Base-by-base conservation (phyloP, 1,140 invertebrate species). In the Aphidius ervi region DNA sequence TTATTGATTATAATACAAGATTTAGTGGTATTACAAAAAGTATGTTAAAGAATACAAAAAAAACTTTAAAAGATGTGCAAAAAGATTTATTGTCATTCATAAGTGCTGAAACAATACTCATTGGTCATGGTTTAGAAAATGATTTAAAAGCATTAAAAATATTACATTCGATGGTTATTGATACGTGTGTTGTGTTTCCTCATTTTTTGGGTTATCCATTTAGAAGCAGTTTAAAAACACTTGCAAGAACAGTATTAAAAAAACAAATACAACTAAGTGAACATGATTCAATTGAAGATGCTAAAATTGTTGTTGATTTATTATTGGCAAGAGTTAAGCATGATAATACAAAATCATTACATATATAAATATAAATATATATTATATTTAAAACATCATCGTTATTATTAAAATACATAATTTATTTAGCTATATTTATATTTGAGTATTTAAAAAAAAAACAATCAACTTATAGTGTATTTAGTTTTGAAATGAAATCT, bases 41-140 rank as follows among this genome's bases (percentile, higher is more conserved):
- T 56, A 84, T 91, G 71, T 74, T 92, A 67, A 59, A 56, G 0
- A 66, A 67, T 57, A 83, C 83, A 10, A 85, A 82, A 10, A 93
- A 88, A 71, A 85, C 82, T 1, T 71, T 95, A 3, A 67, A 74
- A 53, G 87, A 96, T 67, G 94, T 98, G 1, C 95, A 98, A 72
- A 85, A 85, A 31, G 92, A 94, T 63, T 75, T 99, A 9, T 80
- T 91, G 58, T 82, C 83, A 37, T 84, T 95, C 53, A 86, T 98
- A 56, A 83, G 85, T 48, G 85, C 85, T 4, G 88, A 95, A 58
- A 94, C 94, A 0, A 93, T 98, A 52, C 77, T 99, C 0, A 87
- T 99, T 52, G 97, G 97, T 0, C 97, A 99, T 76, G 92, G 89
- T 6, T 78, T 99, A 45, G 95, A 98, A 65, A 97, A 94, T 74